Base-by-base conservation (phyloP, 1,140 invertebrate species). In the Chymomyza costata region DNA sequence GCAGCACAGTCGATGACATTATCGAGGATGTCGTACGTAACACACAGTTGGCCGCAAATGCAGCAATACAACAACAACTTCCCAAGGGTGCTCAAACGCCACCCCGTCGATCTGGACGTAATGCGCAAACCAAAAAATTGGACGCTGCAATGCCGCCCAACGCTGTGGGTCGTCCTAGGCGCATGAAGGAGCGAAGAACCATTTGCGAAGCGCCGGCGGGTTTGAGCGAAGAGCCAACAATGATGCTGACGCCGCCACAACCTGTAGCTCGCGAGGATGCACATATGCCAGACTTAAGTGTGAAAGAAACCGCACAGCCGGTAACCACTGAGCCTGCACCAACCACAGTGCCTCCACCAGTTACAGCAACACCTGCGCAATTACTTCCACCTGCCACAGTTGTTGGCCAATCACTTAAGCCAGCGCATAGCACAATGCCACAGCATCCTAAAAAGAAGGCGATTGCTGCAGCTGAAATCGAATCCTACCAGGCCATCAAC, bases 11-110 rank as follows among this genome's bases (percentile, higher is more conserved):
- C 1, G 94, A 95, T 85, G 94, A 96, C 62, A 89, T 92, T 1
- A 95, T 96, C 58, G 95, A 96, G 51, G 94, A 96, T 67, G 93
- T 95, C 1, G 89, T 94, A 0, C 90, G 92, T 57, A 91, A 92
- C 55, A 89, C 86, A 1, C 85, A 44, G 73, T 61, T 59, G 6
- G 31, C 86, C 17, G 39, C 85, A 55, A 10, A 35, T 13, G 28
- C 43, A 28, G 52, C 67, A 49, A 61, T n/a, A n/a, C 71, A 44
- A 15, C 59, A 65, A 19, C 57, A 68, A 44, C 37, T 84, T 48
- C 85, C 70, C 13, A 85, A 84, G 52, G 83, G 82, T 2, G 64
- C 65, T 3, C 81, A 82, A 45, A 84, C 84, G 0, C 81, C 83
- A 6, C 84, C 84, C 1, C 45, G 73, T 28, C 50, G 73, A 28